phyloP scores from a whole-genome alignment of 2,113 vertebrate species.

The Hyperopisus bebe region DNA sequence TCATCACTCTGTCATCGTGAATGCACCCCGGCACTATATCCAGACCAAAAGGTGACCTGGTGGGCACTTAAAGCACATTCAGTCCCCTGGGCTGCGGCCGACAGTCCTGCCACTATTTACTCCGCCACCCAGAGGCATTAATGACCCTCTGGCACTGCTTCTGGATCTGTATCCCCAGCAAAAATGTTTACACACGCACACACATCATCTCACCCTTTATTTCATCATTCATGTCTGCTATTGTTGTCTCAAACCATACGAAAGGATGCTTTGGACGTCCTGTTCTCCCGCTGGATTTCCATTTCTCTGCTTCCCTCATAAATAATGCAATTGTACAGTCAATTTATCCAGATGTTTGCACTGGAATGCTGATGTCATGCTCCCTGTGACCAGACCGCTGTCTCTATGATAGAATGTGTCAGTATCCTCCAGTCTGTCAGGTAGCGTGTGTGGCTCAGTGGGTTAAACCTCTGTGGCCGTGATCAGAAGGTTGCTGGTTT shows the following conservation, averaged over 20 bases:
- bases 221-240: neutral
- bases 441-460: neutral
- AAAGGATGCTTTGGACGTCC: neutral
- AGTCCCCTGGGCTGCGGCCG: neutral
- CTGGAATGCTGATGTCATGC: neutral
- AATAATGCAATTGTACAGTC: neutral
- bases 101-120: neutral
- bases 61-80: neutral
- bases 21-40: neutral
- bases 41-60: neutral
- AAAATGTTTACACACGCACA: neutral
- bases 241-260: neutral
- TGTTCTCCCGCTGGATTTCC: neutral
- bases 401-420: neutral
- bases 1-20: neutral
- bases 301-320: neutral
- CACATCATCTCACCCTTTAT: neutral
- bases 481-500: neutral
- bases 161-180: neutral
- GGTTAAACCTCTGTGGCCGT: neutral
- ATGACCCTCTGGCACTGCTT: slow-evolving; percentile 20
- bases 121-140: slow-evolving; percentile 29
- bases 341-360: neutral
- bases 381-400: neutral
- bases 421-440: neutral